Base-by-base conservation (phyloP, 2,113 vertebrate species). In the Ammodytes dubius region DNA sequence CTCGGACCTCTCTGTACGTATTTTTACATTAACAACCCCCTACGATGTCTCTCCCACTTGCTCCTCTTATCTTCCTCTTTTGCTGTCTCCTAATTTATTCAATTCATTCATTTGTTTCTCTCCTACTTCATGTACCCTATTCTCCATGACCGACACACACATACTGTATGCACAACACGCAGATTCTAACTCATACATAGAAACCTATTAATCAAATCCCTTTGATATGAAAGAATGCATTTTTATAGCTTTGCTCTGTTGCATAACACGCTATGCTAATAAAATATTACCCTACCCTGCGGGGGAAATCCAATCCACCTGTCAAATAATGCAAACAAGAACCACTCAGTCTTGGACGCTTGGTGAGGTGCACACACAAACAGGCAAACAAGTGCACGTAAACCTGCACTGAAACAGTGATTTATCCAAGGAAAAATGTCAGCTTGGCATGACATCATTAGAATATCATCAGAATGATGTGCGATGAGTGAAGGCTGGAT, bases 1-100 rank as follows among this genome's bases (percentile, higher is more conserved):
- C 27, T 27, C 27, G 1, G 27, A 27, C 27, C 27, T 27, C 27
- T 27, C 27, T 27, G 27, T 81, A 4, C 5, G 1, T 53, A 76
- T 81, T 86, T 83, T 79, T 70, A 27, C 77, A 84, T 77, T 67
- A 66, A 27, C 27, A 52, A 70, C 79, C 75, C 68, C 80, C 35
- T 35, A 27, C 58, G 71, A 42, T 53, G 43, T 79, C 27, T 75
- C 46, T 45, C 64, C 35, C 54, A 63, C 12, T 50, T 46, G 17
- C 71, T 64, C 15, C 54, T 57, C 50, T n/a, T 12, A 27, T 52
- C 70, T 74, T 13, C 19, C 11, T 57, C 40, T 77, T 76, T 66
- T 47, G 19, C 61, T 19, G 13, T 52, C 63, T 14, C 43, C 54
- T 79, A 14, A 43, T 13, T 60, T 52, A 43, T 50, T 57, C 59